Evolutionary conservation across 2,797 vertebrate genomes (phyloP), one percentile per base, ranked within the genome.

Genomic region (Columba guinea): DNA sequence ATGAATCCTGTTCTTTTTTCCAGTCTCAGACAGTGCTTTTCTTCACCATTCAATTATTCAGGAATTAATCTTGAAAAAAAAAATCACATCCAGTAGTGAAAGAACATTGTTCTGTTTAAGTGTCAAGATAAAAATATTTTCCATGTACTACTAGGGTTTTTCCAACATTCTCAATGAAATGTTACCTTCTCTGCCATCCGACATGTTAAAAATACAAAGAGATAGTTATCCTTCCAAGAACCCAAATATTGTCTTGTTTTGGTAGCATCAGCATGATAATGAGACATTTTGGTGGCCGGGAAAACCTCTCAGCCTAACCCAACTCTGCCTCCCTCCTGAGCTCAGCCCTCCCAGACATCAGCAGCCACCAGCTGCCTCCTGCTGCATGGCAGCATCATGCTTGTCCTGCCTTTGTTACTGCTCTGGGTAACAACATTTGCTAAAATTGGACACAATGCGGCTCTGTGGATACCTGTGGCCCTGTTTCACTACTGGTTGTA

Each of bases 371-470:
- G 14, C 41, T 49, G 7, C 22, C 48, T 77, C 24, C 68, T 63
- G 48, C 46, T 82, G 23, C 13, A 8, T 13, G n/a, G 39, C n/a
- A 64, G 1, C 39, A n/a, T 14, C 35, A 8, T 7, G 16, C 22
- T 69, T 74, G 13, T n/a, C 12, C 71, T 93, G 30, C 15, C 14
- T n/a, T 80, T 80, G 30, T 20, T 44, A 2, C 30, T 48, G 34
- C 22, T 83, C 49, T 56, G 32, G 23, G 24, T 46, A 65, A 65
- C 10, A 64, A 75, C 52, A 39, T 35, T 21, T 58, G 15, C 14
- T 76, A n/a, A 53, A 74, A 65, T 48, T 15, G 21, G 41, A 6
- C 0, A 0, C 10, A 7, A 10, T 46, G 14, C 8, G 48, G 6
- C 48, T 55, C 48, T 84, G 21, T 62, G 58, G 37, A 51, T 58